Conservation (phyloP, 2,113 vertebrate genomes). For the Alosa alosa region DNA sequence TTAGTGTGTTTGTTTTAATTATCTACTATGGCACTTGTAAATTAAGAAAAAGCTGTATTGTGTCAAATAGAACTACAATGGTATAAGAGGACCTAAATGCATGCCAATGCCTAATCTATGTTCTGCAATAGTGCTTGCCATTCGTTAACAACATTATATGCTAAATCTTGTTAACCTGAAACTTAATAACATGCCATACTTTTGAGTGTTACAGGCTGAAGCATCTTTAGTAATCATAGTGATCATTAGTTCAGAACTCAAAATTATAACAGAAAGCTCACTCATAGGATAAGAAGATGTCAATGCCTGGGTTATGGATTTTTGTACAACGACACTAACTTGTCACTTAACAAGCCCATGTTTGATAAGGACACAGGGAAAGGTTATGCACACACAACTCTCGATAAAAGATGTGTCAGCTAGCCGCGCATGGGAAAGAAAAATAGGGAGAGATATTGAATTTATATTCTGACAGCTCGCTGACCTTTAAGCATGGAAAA, state of each 20-base stretch:
- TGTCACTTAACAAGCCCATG: background rate
- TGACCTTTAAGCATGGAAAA: background rate
- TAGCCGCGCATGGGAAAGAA: background rate
- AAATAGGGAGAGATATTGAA: constrained; percentile 13
- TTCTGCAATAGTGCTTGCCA: too few species aligned
- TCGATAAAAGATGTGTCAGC: constrained; percentile 8
- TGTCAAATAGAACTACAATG: too few species aligned
- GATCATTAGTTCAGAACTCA: background rate
- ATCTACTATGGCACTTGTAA: too few species aligned
- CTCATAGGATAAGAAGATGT: background rate
- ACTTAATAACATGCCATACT: background rate
- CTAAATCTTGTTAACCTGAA: too few species aligned
- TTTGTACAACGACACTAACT: background rate
- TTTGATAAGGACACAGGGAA: background rate
- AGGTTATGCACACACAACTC: constrained; percentile 15
- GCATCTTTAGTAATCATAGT: background rate
- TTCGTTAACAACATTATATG: too few species aligned
- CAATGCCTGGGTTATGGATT: background rate
- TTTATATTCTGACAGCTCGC: background rate
- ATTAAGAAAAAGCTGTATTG: too few species aligned
- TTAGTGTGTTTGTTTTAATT: too few species aligned
- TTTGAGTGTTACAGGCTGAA: background rate
- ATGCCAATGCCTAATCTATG: too few species aligned
- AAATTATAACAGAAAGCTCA: background rate
- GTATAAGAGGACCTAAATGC: too few species aligned